A percentile compares a stretch with the other conserved stretches of the same genome.
Evolutionary conservation across 2,113 vertebrate species (phyloP).

Genomic region (Trogon melanurus): DNA sequence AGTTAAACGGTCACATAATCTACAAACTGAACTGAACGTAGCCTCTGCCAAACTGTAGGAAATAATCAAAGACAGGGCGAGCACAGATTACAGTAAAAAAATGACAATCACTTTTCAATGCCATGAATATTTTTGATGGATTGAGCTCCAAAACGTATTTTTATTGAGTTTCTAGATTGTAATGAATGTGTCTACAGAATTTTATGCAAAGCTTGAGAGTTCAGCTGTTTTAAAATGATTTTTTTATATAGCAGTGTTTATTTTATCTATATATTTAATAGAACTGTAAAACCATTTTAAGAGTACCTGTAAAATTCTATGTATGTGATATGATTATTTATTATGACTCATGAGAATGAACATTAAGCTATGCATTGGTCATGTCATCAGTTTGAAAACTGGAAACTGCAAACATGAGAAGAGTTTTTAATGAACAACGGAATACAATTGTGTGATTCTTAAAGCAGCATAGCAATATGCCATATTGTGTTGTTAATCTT

Average conservation of each 20-base stretch:
- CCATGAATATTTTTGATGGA: constrained; percentile 47
- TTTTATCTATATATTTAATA: constrained; percentile 74
- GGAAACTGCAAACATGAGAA: neutral
- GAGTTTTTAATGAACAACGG: constrained; percentile 1
- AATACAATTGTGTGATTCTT: constrained; percentile 46
- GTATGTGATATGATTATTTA: constrained; percentile 74
- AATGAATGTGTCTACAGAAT: constrained; percentile 59
- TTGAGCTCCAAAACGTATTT: constrained; percentile 56
- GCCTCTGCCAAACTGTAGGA: neutral
- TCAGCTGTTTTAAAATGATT: constrained; percentile 65
- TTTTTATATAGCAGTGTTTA: constrained; percentile 76
- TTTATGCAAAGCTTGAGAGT: constrained; percentile 63
- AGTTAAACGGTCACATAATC: neutral
- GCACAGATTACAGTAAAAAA: constrained; percentile 5
- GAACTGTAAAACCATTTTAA: constrained; percentile 71
- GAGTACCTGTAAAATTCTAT: constrained; percentile 68
- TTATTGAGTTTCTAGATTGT: constrained; percentile 50
- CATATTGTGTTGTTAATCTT: constrained; percentile 47
- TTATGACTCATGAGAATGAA: constrained; percentile 64
- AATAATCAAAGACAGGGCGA: neutral
- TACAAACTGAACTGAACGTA: neutral
- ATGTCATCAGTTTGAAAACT: constrained; percentile 7
- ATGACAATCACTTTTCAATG: constrained; percentile 44
- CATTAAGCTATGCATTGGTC: constrained; percentile 52
- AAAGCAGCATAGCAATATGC: constrained; percentile 54